Conservation (phyloP, 2,113 vertebrate genomes). For the Labeo rohita region DNA sequence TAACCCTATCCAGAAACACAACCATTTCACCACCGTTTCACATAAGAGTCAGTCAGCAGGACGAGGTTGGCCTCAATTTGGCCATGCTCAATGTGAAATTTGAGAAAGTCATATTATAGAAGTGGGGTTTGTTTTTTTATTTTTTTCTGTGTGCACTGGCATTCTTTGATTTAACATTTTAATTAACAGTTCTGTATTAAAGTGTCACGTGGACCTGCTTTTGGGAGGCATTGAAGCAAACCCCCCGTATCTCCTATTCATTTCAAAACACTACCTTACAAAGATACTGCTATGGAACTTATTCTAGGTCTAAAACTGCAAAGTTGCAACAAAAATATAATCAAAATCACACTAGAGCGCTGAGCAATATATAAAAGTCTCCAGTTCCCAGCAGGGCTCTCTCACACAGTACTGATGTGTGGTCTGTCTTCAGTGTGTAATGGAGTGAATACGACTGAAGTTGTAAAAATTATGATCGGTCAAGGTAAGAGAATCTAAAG, state of each 20-base stretch:
- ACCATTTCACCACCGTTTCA: background rate
- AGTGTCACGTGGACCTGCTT: background rate
- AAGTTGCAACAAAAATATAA: background rate
- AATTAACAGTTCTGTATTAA: background rate
- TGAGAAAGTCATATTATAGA: background rate
- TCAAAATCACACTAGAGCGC: background rate
- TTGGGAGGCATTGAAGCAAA: background rate
- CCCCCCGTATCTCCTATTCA: background rate
- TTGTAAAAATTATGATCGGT: conserved; percentile 34
- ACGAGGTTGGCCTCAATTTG: background rate
- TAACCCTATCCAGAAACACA: background rate
- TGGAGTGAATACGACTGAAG: conserved; percentile 3
- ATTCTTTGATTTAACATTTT: background rate
- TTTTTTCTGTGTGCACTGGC: background rate
- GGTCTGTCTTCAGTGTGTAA: conserved; percentile 30
- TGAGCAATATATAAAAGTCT: background rate
- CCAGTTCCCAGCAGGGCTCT: background rate
- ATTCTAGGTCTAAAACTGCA: background rate
- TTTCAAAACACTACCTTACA: background rate
- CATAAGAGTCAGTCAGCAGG: background rate
- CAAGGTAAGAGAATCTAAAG: conserved; percentile 38
- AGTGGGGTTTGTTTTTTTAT: background rate
- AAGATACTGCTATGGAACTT: background rate
- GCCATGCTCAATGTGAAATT: background rate
- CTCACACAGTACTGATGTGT: conserved; percentile 17